These are phyloP conservation scores for Spea hammondii DNA, from an alignment of 2,797 vertebrate species.

Conservation along the genomic window DNA sequence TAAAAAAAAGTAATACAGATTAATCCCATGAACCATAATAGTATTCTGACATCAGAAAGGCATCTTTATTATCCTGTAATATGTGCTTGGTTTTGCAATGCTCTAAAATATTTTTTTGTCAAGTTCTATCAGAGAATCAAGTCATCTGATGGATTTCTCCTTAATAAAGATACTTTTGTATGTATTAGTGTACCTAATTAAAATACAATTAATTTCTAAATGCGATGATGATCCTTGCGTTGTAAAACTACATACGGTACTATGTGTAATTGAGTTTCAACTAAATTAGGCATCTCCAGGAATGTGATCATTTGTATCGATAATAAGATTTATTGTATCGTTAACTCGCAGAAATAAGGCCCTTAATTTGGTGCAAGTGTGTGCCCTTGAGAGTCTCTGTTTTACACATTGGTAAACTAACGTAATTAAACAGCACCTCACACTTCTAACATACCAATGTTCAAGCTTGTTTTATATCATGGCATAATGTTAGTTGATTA, in stretches of 20 bases:
- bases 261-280: slow-evolving; percentile 49
- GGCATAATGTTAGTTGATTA: background rate
- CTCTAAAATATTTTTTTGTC: slow-evolving; percentile 30
- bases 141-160: slow-evolving; percentile 30
- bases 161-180: slow-evolving; percentile 44
- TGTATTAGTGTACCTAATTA: slow-evolving; percentile 46
- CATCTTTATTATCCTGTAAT: slow-evolving; percentile 1
- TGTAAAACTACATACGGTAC: slow-evolving; percentile 35
- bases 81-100: slow-evolving; percentile 1
- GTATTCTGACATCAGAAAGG: background rate
- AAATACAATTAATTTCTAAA: slow-evolving; percentile 37
- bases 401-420: slow-evolving; percentile 28
- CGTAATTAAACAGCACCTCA: slow-evolving; percentile 15
- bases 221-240: slow-evolving; percentile 38
- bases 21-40: background rate
- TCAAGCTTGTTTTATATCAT: background rate
- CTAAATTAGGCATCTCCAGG: slow-evolving; percentile 38
- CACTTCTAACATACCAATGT: background rate
- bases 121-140: slow-evolving; percentile 33
- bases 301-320: slow-evolving; percentile 43
- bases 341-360: slow-evolving; percentile 21
- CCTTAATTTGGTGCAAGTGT: slow-evolving; percentile 12
- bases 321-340: slow-evolving; percentile 41
- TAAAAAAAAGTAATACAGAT: background rate
- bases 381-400: slow-evolving; percentile 21